A percentile compares a stretch with the other conserved stretches of the same genome.
These are phyloP conservation scores for Pangasius djambal DNA, from an alignment of 2,797 vertebrate genomes.

Conservation along the genomic window DNA sequence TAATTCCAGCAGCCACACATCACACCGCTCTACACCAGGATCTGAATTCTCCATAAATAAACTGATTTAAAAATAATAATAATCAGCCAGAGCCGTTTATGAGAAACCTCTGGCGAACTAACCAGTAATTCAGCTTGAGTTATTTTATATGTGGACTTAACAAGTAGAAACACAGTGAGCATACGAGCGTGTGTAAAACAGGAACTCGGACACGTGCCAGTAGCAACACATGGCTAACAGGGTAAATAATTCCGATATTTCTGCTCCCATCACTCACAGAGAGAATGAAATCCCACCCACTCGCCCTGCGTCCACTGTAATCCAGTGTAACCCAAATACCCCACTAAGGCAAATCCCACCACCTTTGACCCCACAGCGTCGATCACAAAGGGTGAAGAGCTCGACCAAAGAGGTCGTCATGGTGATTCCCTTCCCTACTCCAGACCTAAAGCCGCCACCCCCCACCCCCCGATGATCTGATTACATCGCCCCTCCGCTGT, in stretches of 20 bases:
- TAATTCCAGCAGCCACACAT: neutral
- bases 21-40: neutral
- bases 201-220: neutral
- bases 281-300: neutral
- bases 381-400: neutral
- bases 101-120: neutral
- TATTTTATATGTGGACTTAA: neutral
- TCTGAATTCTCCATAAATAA: neutral
- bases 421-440: neutral
- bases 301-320: neutral
- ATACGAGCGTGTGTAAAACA: neutral
- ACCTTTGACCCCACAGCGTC: conserved; percentile 26
- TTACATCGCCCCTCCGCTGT: conserved; percentile 22
- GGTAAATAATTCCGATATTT: neutral
- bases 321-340: neutral
- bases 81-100: neutral
- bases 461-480: neutral
- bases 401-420: conserved; percentile 34
- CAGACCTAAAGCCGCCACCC: neutral
- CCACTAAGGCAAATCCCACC: neutral
- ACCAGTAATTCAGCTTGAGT: neutral
- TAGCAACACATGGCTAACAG: neutral
- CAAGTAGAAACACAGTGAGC: neutral
- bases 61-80: too few species aligned
- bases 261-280: neutral